phyloP scores from a whole-genome alignment of 2,888 invertebrate genomes.

The Diadromus collaris region DNA sequence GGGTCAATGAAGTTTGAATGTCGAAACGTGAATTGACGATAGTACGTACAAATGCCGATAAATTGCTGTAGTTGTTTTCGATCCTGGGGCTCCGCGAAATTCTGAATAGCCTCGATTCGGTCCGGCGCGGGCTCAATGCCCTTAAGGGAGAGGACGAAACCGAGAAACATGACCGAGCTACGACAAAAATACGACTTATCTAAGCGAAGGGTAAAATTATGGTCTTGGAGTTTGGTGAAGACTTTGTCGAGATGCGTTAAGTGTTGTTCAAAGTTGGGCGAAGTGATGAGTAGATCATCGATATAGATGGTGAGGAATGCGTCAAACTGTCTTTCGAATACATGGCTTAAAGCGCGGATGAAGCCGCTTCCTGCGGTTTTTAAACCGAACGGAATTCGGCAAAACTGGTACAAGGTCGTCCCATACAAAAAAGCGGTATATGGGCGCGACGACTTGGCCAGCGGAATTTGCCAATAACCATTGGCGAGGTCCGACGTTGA shows the following conservation, averaged over 20 bases:
- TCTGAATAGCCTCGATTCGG: slow-evolving; percentile 59
- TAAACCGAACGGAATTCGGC: too few relatives aligned
- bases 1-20: slow-evolving; percentile 51
- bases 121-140: slow-evolving; percentile 38
- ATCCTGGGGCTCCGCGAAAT: slow-evolving; percentile 63
- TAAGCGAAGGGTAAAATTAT: slow-evolving; percentile 65
- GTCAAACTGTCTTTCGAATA: slow-evolving; percentile 65
- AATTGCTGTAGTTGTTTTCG: too few relatives aligned
- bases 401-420: too few relatives aligned
- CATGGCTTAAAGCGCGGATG: slow-evolving; percentile 56
- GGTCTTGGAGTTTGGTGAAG: slow-evolving; percentile 55
- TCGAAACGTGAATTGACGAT: too few relatives aligned
- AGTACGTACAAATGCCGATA: too few relatives aligned
- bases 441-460: too few relatives aligned
- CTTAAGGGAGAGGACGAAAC: slow-evolving; percentile 37
- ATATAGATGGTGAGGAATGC: slow-evolving; percentile 67
- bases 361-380: too few relatives aligned
- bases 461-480: too few relatives aligned
- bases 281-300: slow-evolving; percentile 70
- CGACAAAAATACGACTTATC: slow-evolving; percentile 64
- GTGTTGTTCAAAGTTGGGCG: slow-evolving; percentile 63
- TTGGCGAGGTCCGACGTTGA: too few relatives aligned
- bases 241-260: slow-evolving; percentile 62
- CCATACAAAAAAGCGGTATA: too few relatives aligned
- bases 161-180: slow-evolving; percentile 33